phyloP scores from a whole-genome alignment of 2,797 vertebrate species.

The Microctenopoma steveboyesi region DNA sequence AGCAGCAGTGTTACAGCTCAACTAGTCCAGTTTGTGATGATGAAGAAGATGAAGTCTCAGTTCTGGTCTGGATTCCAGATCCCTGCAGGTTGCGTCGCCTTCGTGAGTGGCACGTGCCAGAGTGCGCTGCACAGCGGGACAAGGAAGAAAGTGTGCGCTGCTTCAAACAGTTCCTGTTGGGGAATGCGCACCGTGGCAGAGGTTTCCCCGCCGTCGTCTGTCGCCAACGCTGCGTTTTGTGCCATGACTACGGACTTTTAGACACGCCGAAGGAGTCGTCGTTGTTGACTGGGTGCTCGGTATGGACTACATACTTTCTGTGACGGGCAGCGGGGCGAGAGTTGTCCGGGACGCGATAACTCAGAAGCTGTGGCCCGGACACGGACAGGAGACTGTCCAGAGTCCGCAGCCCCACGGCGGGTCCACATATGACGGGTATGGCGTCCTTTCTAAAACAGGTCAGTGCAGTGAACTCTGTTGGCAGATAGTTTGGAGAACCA shows the following conservation, averaged over 20 bases:
- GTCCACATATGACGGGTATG: slow-evolving; percentile 6
- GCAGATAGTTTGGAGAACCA: neutral
- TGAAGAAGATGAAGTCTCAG: neutral
- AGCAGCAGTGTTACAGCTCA: neutral
- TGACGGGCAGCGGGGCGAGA: slow-evolving; percentile 75
- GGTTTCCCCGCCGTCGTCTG: slow-evolving; percentile 13
- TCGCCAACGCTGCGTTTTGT: neutral
- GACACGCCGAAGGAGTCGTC: neutral
- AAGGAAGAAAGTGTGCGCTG: slow-evolving; percentile 44
- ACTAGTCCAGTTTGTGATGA: neutral
- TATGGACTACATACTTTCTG: slow-evolving; percentile 81
- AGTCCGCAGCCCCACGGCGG: neutral
- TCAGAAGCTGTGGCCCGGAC: slow-evolving; percentile 76
- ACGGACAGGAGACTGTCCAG: slow-evolving; percentile 27
- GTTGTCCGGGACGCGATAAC: slow-evolving; percentile 79
- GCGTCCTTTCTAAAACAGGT: slow-evolving; percentile 56
- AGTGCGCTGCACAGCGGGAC: too few species aligned
- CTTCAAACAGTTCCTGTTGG: slow-evolving; percentile 78
- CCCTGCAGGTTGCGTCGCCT: too few species aligned
- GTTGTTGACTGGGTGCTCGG: neutral
- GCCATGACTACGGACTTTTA: neutral
- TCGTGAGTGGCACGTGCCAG: too few species aligned
- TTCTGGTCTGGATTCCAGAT: neutral
- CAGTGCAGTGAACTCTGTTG: slow-evolving; percentile 2
- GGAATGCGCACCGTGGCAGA: slow-evolving; percentile 34